phyloP scores from a whole-genome alignment of 2,113 vertebrate genomes.

The Oryzias javanicus region DNA sequence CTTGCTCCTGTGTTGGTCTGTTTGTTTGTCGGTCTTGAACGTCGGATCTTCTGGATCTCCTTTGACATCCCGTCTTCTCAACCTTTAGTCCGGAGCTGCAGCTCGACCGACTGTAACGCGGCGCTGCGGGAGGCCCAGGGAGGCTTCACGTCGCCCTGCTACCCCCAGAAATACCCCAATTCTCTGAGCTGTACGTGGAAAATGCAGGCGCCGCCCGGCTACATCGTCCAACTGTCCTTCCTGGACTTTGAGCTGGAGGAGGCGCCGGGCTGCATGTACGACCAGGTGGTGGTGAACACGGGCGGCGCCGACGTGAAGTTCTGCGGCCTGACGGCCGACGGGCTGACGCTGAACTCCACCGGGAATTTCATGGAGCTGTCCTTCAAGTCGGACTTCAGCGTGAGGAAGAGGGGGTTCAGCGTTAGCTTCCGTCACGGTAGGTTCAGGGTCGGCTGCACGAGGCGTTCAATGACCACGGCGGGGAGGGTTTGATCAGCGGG shows the following conservation, averaged over 20 bases:
- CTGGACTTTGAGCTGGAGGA: conserved; percentile 96
- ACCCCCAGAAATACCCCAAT: conserved; percentile 87
- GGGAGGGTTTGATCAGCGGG: no score
- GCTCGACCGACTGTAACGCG: conserved; percentile 77
- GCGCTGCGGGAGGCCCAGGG: conserved; percentile 81
- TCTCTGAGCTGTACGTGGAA: conserved; percentile 86
- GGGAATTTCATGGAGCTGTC: conserved; percentile 88
- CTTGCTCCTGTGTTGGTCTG: background rate
- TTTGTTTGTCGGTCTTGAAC: background rate
- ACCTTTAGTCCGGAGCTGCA: conserved; percentile 80
- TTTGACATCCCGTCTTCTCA: conserved; percentile 10
- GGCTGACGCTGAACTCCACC: conserved; percentile 91
- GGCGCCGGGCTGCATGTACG: conserved; percentile 91
- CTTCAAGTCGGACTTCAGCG: conserved; percentile 94
- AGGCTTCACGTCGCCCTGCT: conserved; percentile 89
- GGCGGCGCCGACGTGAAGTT: conserved; percentile 82
- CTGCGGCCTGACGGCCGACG: conserved; percentile 91
- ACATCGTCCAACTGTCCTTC: conserved; percentile 91
- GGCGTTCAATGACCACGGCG: no score
- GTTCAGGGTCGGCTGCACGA: conserved; percentile 10
- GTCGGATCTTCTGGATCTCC: conserved; percentile 7
- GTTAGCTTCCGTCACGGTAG: conserved; percentile 68
- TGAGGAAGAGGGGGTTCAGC: conserved; percentile 94
- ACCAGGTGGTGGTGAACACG: conserved; percentile 83
- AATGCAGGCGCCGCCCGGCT: conserved; percentile 88